A percentile compares a stretch with the other conserved stretches of the same genome.
Evolutionary conservation across 2,888 invertebrate species (phyloP).

Genomic region (Tanytarsus gracilentus): DNA sequence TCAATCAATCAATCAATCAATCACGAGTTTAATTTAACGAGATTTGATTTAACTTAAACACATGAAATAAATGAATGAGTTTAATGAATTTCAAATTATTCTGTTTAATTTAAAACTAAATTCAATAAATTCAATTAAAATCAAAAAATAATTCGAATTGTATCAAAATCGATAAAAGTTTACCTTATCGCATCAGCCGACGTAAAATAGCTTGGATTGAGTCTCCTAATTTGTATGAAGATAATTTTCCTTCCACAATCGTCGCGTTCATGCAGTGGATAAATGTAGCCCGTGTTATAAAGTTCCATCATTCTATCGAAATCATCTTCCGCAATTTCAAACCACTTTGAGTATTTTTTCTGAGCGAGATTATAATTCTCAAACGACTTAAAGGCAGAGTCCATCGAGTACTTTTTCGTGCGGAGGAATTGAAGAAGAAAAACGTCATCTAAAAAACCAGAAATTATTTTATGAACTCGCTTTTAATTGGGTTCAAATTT

Average conservation of each 20-base stretch:
- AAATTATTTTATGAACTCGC: constrained; percentile 42
- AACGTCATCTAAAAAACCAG: constrained; percentile 62
- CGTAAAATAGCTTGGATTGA: constrained; percentile 68
- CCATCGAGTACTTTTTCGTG: constrained; percentile 79
- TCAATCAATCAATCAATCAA: too few relatives aligned
- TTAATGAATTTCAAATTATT: too few relatives aligned
- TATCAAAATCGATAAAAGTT: background rate
- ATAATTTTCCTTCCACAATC: constrained; percentile 66
- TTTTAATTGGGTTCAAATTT: background rate
- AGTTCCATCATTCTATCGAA: constrained; percentile 72
- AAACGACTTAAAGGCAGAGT: constrained; percentile 75
- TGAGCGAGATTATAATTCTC: constrained; percentile 78
- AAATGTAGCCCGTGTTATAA: constrained; percentile 67
- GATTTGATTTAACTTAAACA: too few relatives aligned
- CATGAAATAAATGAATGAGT: too few relatives aligned
- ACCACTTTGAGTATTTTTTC: constrained; percentile 79
- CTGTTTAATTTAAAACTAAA: too few relatives aligned
- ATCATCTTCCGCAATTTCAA: constrained; percentile 66
- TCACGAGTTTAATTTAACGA: too few relatives aligned
- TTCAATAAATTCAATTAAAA: background rate
- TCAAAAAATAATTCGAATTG: background rate
- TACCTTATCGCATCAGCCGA: constrained; percentile 45
- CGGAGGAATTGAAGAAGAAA: constrained; percentile 77
- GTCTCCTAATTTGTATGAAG: constrained; percentile 67
- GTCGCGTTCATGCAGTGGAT: constrained; percentile 68